phyloP scores from a whole-genome alignment of 2,797 vertebrate species.

The Argya squamiceps region DNA sequence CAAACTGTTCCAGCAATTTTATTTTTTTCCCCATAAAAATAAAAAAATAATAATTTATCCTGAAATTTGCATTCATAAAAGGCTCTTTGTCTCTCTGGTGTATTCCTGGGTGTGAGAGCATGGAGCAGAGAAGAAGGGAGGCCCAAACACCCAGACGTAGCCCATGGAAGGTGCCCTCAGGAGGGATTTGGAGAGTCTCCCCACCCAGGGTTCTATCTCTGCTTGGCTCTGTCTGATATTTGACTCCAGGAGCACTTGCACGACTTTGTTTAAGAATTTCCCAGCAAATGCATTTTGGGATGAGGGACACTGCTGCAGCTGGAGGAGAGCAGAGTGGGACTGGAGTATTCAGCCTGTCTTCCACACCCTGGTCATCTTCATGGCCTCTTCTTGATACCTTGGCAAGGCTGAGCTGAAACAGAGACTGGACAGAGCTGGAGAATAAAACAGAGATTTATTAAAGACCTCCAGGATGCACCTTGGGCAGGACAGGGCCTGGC shows the following conservation, averaged over 20 bases:
- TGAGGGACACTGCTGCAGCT: background rate
- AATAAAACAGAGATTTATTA: too few relatives aligned
- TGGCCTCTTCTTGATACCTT: background rate
- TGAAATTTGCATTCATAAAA: background rate
- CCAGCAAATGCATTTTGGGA: background rate
- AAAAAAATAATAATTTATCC: background rate
- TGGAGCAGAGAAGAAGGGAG: background rate
- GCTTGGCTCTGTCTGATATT: background rate
- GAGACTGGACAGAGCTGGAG: too few relatives aligned
- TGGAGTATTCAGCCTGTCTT: background rate
- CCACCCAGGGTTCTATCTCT: rapidly evolving
- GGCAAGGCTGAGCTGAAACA: too few relatives aligned
- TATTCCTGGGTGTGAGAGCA: background rate
- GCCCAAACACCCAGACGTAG: background rate
- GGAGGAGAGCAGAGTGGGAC: rapidly evolving
- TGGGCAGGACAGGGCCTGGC: too few relatives aligned
- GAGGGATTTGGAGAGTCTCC: background rate
- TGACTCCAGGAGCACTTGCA: background rate
- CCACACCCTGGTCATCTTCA: background rate
- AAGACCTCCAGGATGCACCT: too few relatives aligned
- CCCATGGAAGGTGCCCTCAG: background rate
- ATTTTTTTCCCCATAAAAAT: background rate
- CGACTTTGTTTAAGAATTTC: background rate
- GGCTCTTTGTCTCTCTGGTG: background rate
- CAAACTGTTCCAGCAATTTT: background rate